These are phyloP conservation scores for Luffia ferchaultella DNA, from an alignment of 2,888 invertebrate genomes.

Conservation along the genomic window DNA sequence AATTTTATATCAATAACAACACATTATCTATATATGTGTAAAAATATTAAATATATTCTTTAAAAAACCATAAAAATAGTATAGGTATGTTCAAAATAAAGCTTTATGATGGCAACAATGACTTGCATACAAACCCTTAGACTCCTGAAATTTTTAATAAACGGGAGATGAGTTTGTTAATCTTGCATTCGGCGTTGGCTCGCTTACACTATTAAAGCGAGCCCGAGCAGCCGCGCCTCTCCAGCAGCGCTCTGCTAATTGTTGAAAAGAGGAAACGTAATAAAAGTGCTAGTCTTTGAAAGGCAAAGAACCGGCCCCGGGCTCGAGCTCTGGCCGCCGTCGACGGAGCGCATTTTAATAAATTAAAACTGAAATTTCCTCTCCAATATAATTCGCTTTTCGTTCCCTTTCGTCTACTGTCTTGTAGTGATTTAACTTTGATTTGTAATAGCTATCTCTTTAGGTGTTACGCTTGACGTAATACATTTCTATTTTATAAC, in stretches of 20 bases:
- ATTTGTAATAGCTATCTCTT: constrained; percentile 4
- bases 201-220: constrained; percentile 46
- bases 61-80: too few relatives aligned
- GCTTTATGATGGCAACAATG: too few relatives aligned
- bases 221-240: neutral
- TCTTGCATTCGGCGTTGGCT: constrained; percentile 31
- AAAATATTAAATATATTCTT: too few relatives aligned
- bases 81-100: too few relatives aligned
- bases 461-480: neutral
- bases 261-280: constrained; percentile 56
- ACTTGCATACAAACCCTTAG: too few relatives aligned
- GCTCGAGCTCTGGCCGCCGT: too few relatives aligned
- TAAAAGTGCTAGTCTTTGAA: constrained; percentile 58
- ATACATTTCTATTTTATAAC: too few relatives aligned
- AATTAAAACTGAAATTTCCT: constrained; percentile 62
- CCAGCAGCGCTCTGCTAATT: constrained; percentile 50
- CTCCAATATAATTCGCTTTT: constrained; percentile 31
- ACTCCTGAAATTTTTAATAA: too few relatives aligned
- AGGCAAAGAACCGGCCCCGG: constrained; percentile 43
- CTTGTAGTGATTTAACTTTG: constrained; percentile 4
- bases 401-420: constrained; percentile 20
- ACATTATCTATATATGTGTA: too few relatives aligned
- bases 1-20: too few relatives aligned
- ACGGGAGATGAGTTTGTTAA: constrained; percentile 3
- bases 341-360: constrained; percentile 55